Conservation (phyloP, 2,113 vertebrate genomes). For the Uria aalge region DNA sequence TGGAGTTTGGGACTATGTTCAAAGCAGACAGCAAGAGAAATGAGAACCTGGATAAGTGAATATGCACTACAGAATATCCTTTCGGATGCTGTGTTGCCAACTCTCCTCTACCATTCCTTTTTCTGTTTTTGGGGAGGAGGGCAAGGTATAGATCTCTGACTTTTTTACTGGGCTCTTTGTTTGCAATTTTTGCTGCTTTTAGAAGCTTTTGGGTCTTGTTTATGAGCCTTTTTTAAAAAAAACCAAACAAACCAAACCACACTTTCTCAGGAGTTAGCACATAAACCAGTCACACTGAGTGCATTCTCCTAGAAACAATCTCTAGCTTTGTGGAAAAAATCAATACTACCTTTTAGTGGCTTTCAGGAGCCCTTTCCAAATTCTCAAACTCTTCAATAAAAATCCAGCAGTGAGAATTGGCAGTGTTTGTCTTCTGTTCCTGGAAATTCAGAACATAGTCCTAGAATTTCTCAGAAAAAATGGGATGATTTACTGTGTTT, state of each 20-base stretch:
- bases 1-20: background rate
- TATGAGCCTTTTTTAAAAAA: background rate
- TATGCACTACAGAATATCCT: background rate
- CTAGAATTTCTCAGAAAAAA: slow-evolving; percentile 92
- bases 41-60: background rate
- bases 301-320: slow-evolving; percentile 5
- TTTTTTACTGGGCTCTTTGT: background rate
- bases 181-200: background rate
- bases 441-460: slow-evolving; percentile 88
- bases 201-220: background rate
- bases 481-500: slow-evolving; percentile 84
- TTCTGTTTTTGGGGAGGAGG: background rate
- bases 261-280: background rate
- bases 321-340: slow-evolving; percentile 17
- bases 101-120: background rate
- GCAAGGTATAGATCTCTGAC: background rate
- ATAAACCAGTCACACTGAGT: background rate
- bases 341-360: slow-evolving; percentile 17
- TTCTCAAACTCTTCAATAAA: slow-evolving; percentile 76
- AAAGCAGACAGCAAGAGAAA: background rate
- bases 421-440: slow-evolving; percentile 79
- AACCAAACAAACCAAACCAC: background rate
- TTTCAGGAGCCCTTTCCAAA: slow-evolving; percentile 57
- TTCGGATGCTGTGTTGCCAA: background rate
- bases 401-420: slow-evolving; percentile 80